Evolutionary conservation across 2,888 invertebrate species (phyloP).

Genomic region (Dynastes tityus): DNA sequence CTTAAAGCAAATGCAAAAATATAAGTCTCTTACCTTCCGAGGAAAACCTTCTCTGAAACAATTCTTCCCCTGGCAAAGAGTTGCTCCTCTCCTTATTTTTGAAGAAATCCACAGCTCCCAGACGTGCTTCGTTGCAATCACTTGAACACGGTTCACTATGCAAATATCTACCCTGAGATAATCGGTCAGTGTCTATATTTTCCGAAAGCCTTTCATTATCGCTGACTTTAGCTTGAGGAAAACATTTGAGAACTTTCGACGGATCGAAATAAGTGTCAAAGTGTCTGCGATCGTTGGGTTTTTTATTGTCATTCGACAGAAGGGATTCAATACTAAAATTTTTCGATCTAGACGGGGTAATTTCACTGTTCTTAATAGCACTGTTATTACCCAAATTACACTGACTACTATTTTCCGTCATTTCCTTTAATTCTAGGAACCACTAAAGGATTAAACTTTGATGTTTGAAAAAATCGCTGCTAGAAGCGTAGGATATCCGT

Average conservation of each 20-base stretch:
- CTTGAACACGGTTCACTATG: slow-evolving; percentile 18
- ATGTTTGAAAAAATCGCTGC: neutral
- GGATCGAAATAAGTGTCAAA: neutral
- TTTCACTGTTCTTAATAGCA: slow-evolving; percentile 43
- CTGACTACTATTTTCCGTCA: slow-evolving; percentile 36
- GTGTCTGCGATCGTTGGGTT: neutral
- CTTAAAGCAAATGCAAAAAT: neutral
- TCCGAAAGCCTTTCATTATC: slow-evolving; percentile 9
- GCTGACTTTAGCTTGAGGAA: neutral
- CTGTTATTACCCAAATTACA: slow-evolving; percentile 39
- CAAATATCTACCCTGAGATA: neutral
- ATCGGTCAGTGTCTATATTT: neutral
- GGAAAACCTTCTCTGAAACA: slow-evolving; percentile 55
- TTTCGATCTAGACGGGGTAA: slow-evolving; percentile 56
- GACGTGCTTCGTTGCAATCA: slow-evolving; percentile 37
- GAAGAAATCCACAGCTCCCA: slow-evolving; percentile 25
- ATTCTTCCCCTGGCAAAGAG: slow-evolving; percentile 56
- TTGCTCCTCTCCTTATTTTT: slow-evolving; percentile 50
- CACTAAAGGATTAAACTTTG: neutral
- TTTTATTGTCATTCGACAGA: slow-evolving; percentile 54
- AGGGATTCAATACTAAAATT: slow-evolving; percentile 65
- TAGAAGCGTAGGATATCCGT: slow-evolving; percentile 6
- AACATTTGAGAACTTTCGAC: neutral
- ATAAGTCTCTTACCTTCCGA: slow-evolving; percentile 56
- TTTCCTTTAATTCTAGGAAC: neutral